Evolutionary conservation across 2,797 vertebrate species (phyloP), one percentile per base, ranked within the genome.

Genomic region (Streptopelia turtur): DNA sequence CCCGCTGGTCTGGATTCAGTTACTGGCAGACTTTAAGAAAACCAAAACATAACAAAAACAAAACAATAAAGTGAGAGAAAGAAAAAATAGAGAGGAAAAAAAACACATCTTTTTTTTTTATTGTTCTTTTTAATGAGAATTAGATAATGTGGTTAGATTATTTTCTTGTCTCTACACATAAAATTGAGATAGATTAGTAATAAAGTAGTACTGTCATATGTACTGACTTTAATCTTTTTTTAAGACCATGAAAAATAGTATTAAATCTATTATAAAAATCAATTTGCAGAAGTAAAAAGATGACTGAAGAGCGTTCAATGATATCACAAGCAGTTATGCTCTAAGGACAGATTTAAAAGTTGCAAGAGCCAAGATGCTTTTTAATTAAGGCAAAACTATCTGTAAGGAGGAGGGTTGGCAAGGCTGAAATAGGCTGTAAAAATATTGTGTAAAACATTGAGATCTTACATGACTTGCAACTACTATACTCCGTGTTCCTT

Each of bases 311-410:
- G 30, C 71, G 72, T 52, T 82, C 22, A 82, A 45, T 81, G 68
- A 50, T 75, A 90, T 45, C 80, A 15, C 23, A 93, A 68, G 41
- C 8, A 37, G 43, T 70, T 92, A 72, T 47, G 13, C 35, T 90
- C 35, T 59, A 90, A 89, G 45, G 52, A 70, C 63, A 80, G 24
- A 72, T 90, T 94, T 94, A 90, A 92, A 92, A 92, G 69, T 61
- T 72, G 30, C 45, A 89, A 95, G 76, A 92, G 39, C 37, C 37
- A 70, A 78, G 50, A 55, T 70, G 78, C 70, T 64, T 95, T 81
- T 89, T 89, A 57, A 80, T 93, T 76, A 79, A 56, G 61, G 90
- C 13, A 95, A 91, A 72, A 65, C 45, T 88, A 5, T 16, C 74
- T 89, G 77, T 83, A 45, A 92, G 70, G 89, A 74, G 66, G 59